Evolutionary conservation across 2,797 vertebrate species (phyloP), one percentile per base, ranked within the genome.

Genomic region (Cyclopterus lumpus): DNA sequence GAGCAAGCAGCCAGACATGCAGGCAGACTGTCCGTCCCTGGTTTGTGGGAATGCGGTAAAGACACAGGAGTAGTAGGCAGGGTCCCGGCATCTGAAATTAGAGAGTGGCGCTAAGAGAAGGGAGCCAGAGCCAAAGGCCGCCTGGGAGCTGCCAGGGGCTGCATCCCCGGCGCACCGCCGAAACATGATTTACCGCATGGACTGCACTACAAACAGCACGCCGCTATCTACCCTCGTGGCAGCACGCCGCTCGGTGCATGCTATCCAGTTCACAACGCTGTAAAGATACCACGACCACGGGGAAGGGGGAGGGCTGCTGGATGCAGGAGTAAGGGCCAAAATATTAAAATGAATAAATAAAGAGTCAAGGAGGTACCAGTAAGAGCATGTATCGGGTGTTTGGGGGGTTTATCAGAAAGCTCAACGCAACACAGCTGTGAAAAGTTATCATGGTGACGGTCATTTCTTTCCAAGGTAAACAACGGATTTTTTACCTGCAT

Each of bases 21-120:
- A 91, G 91, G 90, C 93, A 93, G 93, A 94, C 91, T 92, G 91
- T 88, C 86, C 86, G 91, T 93, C 91, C 92, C 91, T 91, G 92
- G 89, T 93, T 91, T 93, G 92, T 88, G 93, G 91, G 91, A 92
- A 90, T 93, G 92, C 49, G 91, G 92, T 93, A 81, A 87, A 89
- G 91, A 92, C 90, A 90, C 91, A 92, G 91, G 89, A 89, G 91
- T 89, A 89, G 91, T 86, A 88, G 90, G 91, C 92, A 89, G 90
- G 86, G 90, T 90, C 26, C 89, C 91, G 83, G 81, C 86, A 87
- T 84, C 92, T 89, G 89, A 93, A 94, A 94, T 94, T 93, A 93
- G 84, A 93, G 93, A 92, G 92, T 92, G 90, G 90, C 86, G 90
- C 90, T 92, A 88, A 90, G 89, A 89, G 89, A 90, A 89, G 77